These are phyloP conservation scores for Pelagia noctiluca DNA, from an alignment of 30 jellyfish, hydroid and myxozoan species.

Conservation along the genomic window DNA sequence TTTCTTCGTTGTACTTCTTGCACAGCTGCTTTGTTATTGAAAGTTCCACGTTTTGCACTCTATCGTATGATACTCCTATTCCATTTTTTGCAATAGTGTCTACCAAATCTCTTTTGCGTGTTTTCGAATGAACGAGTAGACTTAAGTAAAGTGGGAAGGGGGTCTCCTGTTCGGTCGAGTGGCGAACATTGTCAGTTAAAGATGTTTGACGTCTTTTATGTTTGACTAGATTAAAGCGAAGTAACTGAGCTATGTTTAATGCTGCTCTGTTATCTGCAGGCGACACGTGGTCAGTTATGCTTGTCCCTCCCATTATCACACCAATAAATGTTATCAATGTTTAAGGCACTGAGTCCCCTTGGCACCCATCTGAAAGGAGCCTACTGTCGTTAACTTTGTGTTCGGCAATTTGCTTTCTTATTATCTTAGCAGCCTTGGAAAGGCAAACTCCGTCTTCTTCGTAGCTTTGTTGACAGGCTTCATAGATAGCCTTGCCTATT, in stretches of 20 bases:
- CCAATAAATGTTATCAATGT: too few species aligned
- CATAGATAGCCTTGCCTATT: too few species aligned
- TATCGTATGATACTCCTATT: not conserved
- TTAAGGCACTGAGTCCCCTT: too few species aligned
- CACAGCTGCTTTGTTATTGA: slow-evolving; percentile 30
- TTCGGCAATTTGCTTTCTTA: too few species aligned
- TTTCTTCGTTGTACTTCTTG: slow-evolving; percentile 10
- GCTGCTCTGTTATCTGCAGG: too few species aligned
- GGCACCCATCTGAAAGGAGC: too few species aligned
- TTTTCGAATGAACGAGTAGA: slow-evolving; percentile 4
- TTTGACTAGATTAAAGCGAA: not conserved
- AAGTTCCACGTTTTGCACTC: slow-evolving; percentile 15
- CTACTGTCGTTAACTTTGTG: too few species aligned
- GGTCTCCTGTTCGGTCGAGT: not conserved
- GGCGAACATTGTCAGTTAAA: not conserved
- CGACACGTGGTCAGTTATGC: too few species aligned
- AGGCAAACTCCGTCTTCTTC: too few species aligned
- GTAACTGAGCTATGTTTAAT: not conserved
- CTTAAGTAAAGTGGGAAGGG: slow-evolving; percentile 21
- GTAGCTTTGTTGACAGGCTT: too few species aligned
- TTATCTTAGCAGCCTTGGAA: too few species aligned
- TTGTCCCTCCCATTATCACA: too few species aligned
- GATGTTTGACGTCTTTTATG: not conserved
- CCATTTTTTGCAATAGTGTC: slow-evolving; percentile 8
- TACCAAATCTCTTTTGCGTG: slow-evolving; percentile 5